Evolutionary conservation across 2,797 vertebrate species (phyloP).

Genomic region (Vipera ursinii): DNA sequence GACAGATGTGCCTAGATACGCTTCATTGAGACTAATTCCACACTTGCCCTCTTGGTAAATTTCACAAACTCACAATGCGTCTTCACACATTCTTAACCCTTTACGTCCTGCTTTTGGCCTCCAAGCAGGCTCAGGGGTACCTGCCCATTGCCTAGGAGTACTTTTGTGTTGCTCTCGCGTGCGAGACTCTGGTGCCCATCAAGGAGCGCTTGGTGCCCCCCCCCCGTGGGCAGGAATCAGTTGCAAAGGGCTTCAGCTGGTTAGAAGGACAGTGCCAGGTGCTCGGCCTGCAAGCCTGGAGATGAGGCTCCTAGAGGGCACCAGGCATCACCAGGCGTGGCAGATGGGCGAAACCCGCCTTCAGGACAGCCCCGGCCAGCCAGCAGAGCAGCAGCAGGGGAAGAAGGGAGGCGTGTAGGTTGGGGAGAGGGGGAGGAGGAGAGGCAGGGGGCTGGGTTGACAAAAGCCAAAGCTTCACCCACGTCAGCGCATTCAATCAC

Average conservation of each 20-base stretch:
- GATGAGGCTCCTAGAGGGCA: not conserved
- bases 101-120: not conserved
- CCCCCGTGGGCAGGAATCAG: not conserved
- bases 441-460: not conserved
- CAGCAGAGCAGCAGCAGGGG: fast-evolving
- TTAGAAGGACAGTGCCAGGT: not conserved
- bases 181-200: not conserved
- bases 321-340: not conserved
- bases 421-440: fast-evolving
- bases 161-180: not conserved
- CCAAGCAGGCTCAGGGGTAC: not conserved
- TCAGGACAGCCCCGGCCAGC: not conserved
- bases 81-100: not conserved
- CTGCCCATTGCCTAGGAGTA: not conserved
- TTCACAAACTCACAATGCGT: not conserved
- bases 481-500: constrained; percentile 70
- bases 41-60: not conserved
- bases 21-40: not conserved
- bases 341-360: not conserved
- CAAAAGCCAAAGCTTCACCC: constrained; percentile 62
- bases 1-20: not conserved
- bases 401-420: fast-evolving
- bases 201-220: not conserved
- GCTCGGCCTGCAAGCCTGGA: too few relatives aligned
- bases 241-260: not conserved